phyloP scores from a whole-genome alignment of 2,113 vertebrate species.

The Malurus melanocephalus region DNA sequence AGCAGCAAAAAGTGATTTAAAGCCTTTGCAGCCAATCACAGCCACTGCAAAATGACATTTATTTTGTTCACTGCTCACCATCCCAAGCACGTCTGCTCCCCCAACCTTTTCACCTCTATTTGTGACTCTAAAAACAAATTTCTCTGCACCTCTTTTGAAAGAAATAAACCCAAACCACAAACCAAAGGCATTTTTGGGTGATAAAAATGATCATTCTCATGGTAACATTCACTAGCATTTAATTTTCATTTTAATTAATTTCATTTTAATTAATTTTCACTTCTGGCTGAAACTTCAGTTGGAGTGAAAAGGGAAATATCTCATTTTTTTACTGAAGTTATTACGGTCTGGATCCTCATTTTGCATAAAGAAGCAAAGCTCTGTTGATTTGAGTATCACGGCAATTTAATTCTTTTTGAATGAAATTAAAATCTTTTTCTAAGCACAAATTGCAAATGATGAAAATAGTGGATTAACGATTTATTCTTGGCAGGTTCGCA shows the following conservation, averaged over 20 bases:
- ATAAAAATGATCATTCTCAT: neutral
- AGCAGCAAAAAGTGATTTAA: neutral
- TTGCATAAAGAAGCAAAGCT: neutral
- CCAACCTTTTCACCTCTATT: neutral
- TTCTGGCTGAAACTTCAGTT: conserved; percentile 3
- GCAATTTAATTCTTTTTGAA: neutral
- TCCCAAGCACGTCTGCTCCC: neutral
- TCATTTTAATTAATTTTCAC: neutral
- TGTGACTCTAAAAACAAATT: neutral
- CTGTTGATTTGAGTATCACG: fast-evolving
- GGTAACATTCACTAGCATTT: neutral
- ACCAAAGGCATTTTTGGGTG: neutral
- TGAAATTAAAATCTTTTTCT: neutral
- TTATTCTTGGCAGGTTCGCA: neutral
- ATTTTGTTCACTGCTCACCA: neutral
- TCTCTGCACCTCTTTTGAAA: neutral
- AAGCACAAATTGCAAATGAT: neutral
- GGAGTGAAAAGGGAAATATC: conserved; percentile 19
- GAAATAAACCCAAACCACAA: neutral
- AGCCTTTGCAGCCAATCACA: neutral
- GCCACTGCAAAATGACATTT: neutral
- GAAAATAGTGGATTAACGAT: neutral
- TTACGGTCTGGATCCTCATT: neutral
- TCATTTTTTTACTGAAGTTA: neutral
- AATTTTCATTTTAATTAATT: neutral